Evolutionary conservation across 1,140 invertebrate genomes (phyloP).

Genomic region (Drosophila funebris): DNA sequence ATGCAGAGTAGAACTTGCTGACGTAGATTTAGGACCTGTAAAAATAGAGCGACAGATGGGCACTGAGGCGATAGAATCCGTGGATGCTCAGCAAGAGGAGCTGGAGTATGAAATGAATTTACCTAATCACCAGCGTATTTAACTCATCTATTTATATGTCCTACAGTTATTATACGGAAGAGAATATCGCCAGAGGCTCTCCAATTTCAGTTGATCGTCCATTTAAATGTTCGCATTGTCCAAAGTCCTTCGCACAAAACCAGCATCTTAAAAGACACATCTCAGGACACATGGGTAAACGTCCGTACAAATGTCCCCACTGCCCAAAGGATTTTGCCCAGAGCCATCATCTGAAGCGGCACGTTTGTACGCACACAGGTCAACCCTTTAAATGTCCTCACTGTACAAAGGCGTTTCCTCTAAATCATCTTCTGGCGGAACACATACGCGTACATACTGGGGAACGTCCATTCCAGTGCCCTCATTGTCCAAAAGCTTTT

Average conservation of each 20-base stretch:
- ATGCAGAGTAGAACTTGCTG: background rate
- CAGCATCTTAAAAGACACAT: background rate
- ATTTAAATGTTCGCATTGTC: background rate
- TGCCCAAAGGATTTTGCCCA: slow-evolving; percentile 7
- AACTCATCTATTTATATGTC: background rate
- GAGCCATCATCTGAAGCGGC: slow-evolving; percentile 3
- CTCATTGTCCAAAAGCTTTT: slow-evolving; percentile 4
- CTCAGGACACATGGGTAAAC: slow-evolving; percentile 1
- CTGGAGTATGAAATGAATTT: background rate
- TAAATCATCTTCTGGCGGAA: background rate
- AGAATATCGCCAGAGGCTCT: background rate
- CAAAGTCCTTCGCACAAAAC: background rate
- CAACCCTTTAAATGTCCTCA: slow-evolving; percentile 1
- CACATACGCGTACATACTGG: background rate
- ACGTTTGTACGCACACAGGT: background rate
- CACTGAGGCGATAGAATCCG: background rate
- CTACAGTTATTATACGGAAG: background rate
- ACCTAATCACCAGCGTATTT: background rate
- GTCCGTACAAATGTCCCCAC: background rate
- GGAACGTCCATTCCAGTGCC: slow-evolving; percentile 3
- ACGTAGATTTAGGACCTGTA: background rate
- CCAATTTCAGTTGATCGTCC: background rate
- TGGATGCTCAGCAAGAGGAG: background rate
- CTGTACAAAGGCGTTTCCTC: background rate
- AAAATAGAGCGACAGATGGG: background rate